Evolutionary conservation across 2,888 invertebrate species (phyloP).

Genomic region (Limnephilus marmoratus): DNA sequence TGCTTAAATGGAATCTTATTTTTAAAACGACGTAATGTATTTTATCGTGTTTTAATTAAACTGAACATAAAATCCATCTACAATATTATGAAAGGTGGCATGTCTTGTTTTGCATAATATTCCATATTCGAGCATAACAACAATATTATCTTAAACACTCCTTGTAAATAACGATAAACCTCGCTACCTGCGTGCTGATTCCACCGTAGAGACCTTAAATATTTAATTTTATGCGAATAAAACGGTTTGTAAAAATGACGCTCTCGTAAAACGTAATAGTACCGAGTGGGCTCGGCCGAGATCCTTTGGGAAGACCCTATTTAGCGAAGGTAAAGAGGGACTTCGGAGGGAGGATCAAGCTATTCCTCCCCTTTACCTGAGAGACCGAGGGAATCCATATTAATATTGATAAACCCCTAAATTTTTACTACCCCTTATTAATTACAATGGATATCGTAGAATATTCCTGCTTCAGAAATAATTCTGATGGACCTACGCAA

Average conservation of each 20-base stretch:
- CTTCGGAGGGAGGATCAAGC: background rate
- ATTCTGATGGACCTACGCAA: background rate
- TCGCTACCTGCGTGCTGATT: background rate
- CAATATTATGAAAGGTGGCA: background rate
- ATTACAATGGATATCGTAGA: background rate
- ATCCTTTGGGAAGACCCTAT: conserved; percentile 22
- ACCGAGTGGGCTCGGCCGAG: background rate
- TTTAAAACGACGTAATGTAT: background rate
- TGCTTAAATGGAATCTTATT: background rate
- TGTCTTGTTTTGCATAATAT: background rate
- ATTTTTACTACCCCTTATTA: conserved; percentile 14
- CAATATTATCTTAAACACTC: background rate
- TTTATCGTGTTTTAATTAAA: background rate
- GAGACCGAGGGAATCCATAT: background rate
- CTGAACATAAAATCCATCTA: background rate
- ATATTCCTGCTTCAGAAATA: background rate
- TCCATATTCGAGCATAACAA: background rate
- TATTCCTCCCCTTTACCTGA: background rate
- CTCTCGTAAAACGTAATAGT: conserved; percentile 14
- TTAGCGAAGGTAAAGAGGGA: background rate
- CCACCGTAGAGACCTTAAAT: conserved; percentile 4
- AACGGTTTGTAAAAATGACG: conserved; percentile 11
- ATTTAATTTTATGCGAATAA: conserved; percentile 20
- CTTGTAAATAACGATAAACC: background rate
- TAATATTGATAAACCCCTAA: background rate